phyloP scores from a whole-genome alignment of 1,140 invertebrate genomes.

The Drosophila nigrodunni region DNA sequence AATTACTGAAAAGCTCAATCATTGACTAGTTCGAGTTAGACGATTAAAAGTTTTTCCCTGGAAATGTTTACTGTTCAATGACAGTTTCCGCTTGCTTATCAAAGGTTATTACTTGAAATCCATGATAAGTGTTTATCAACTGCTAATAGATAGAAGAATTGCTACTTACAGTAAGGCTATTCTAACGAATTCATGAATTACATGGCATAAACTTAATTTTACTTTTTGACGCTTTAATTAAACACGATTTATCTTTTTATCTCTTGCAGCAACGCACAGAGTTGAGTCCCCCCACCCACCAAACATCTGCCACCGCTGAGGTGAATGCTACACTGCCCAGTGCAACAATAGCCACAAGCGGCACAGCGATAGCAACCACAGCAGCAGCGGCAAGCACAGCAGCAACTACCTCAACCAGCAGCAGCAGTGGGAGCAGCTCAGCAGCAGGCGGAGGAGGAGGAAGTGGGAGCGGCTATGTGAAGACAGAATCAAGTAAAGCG shows the following conservation, averaged over 20 bases:
- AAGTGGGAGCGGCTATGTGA: constrained; percentile 41
- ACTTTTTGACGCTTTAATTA: neutral
- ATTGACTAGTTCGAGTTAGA: constrained; percentile 1
- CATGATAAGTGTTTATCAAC: no score
- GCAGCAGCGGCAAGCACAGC: constrained; percentile 30
- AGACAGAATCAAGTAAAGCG: constrained; percentile 53
- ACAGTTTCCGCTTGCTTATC: constrained; percentile 12
- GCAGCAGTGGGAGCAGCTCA: constrained; percentile 32
- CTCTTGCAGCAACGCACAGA: constrained; percentile 79
- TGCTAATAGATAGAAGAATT: no score
- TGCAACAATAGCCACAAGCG: constrained; percentile 53
- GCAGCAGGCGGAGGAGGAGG: constrained; percentile 6
- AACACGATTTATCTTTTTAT: constrained; percentile 9
- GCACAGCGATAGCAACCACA: constrained; percentile 51
- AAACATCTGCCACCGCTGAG: constrained; percentile 73
- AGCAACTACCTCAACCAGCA: constrained; percentile 48
- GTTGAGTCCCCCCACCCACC: constrained; percentile 80
- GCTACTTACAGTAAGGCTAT: no score
- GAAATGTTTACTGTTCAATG: neutral
- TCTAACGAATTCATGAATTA: neutral
- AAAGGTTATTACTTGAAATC: no score
- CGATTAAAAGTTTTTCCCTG: constrained; percentile 14
- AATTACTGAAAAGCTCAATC: neutral
- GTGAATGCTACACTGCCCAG: constrained; percentile 63
- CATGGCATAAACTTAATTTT: neutral